Conservation (phyloP, 2,113 vertebrate species). For the Oreocharis arfaki region DNA sequence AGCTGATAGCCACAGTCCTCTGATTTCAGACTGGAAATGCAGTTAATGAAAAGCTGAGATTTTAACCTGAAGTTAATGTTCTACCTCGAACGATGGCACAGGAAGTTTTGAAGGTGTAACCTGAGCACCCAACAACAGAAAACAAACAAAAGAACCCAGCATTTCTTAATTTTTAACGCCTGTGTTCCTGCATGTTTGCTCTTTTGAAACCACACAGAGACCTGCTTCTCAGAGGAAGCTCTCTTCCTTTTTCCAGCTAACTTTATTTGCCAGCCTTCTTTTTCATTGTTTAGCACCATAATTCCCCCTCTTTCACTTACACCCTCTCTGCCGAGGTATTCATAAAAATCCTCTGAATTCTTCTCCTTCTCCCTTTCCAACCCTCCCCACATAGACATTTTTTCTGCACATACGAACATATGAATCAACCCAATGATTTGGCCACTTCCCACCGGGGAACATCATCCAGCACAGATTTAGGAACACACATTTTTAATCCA, state of each 20-base stretch:
- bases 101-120: not conserved
- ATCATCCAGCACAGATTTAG: not conserved
- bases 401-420: accelerated
- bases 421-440: not conserved
- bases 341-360: not conserved
- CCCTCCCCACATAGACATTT: not conserved
- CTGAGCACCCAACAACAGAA: not conserved
- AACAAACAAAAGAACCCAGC: not conserved
- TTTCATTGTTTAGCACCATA: not conserved
- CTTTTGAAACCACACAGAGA: not conserved
- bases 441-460: not conserved
- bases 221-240: not conserved
- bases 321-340: accelerated
- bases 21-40: not conserved
- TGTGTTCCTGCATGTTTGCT: not conserved
- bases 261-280: not conserved
- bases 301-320: not conserved
- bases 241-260: not conserved
- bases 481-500: not conserved
- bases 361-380: not conserved
- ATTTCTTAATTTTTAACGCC: not conserved
- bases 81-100: accelerated
- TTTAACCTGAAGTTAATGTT: conserved; percentile 12
- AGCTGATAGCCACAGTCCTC: not conserved
- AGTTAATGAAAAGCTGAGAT: conserved; percentile 14